Evolutionary conservation across 2,888 invertebrate species (phyloP), one percentile per base, ranked within the genome.

Genomic region (Macrosiphum euphorbiae): DNA sequence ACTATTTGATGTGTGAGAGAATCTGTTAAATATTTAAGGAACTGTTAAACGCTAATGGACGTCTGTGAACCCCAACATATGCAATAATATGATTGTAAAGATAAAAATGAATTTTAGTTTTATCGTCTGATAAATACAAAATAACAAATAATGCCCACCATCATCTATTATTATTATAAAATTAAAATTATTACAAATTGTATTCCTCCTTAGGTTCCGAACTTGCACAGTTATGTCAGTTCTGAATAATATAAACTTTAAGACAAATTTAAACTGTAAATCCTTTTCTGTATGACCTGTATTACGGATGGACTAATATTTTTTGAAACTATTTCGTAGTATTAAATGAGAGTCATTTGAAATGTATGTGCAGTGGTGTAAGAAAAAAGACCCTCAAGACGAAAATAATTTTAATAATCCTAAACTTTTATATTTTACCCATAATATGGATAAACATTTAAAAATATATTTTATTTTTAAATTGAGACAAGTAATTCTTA

Each of bases 1-100:
- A 41, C 78, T 78, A 78, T 78, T 78, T 78, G 78, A 78, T 78
- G 78, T 78, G 78, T 78, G 78, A 78, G 35, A 78, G 78, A 78
- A 78, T 78, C 78, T 78, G 35, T 78, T 78, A 35, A 78, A 78
- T 78, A 78, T 78, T 78, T 35, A 78, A 78, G 78, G 35, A 78
- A 35, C 78, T 78, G 35, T 35, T 35, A 78, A 78, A 78, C 78
- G 35, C 35, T 78, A 78, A 78, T 78, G 78, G 78, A 78, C 20
- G 35, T 78, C 35, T 78, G 20, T 78, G 35, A 78, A 78, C 78
- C 78, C 35, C 78, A 35, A 5, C 20, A 78, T 20, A 78, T 35
- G 78, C 35, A 35, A 35, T 78, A 35, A 78, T 78, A 78, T 67
- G 35, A 67, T n/a, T 67, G n/a, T 61, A 67, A 67, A 67, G 67